phyloP scores from a whole-genome alignment of 2,113 vertebrate genomes.

The Ondatra zibethicus region DNA sequence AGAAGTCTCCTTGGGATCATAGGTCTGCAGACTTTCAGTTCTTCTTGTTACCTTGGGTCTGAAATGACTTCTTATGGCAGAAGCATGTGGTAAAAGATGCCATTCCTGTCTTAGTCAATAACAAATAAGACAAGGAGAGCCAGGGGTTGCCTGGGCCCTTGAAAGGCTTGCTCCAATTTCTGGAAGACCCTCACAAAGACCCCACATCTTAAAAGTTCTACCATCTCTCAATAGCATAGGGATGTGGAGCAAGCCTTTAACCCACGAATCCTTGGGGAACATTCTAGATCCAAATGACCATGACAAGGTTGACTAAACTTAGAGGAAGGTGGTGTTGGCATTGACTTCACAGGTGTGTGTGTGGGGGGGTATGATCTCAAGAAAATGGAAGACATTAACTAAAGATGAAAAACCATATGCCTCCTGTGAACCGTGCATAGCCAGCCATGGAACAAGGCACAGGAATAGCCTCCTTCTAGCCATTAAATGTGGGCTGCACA shows the following conservation, averaged over 20 bases:
- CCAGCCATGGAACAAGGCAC: background rate
- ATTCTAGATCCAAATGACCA: background rate
- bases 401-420: background rate
- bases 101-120: background rate
- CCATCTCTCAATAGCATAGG: background rate
- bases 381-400: background rate
- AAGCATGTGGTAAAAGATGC: background rate
- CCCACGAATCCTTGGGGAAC: background rate
- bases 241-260: background rate
- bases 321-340: background rate
- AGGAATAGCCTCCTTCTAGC: background rate
- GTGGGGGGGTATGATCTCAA: background rate
- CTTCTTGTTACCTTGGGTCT: background rate
- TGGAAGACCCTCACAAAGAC: background rate
- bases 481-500: background rate
- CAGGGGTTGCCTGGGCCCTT: fast-evolving
- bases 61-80: background rate
- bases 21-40: background rate
- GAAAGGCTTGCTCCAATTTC: background rate
- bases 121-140: background rate
- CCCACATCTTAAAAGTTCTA: background rate
- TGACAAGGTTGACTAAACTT: background rate
- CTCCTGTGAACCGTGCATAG: background rate
- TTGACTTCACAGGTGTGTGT: background rate
- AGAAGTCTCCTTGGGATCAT: background rate